phyloP scores from a whole-genome alignment of 1,140 invertebrate genomes.

The Trichomalopsis sarcophagae region DNA sequence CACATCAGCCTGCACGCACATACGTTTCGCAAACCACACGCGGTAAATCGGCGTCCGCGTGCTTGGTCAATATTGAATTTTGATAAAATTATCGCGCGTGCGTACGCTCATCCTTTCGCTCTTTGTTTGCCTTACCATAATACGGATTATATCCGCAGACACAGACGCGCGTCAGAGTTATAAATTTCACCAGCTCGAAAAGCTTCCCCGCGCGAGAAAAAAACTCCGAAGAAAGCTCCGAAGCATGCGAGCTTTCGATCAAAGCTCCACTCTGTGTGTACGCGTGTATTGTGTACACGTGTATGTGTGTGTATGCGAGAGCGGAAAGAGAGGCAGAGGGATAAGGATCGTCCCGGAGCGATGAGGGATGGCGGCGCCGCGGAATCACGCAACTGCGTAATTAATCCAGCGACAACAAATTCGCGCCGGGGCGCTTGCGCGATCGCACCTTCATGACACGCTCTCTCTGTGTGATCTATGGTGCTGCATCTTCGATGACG shows the following conservation, averaged over 20 bases:
- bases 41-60: background rate
- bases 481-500: background rate
- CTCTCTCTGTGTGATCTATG: background rate
- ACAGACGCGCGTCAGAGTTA: background rate
- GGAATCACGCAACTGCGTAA: conserved; percentile 60
- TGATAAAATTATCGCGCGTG: background rate
- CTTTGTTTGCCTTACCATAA: background rate
- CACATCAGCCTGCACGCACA: too few relatives aligned
- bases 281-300: too few relatives aligned
- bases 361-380: conserved; percentile 25
- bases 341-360: conserved; percentile 57
- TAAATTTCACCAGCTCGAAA: background rate
- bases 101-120: background rate
- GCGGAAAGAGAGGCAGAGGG: background rate
- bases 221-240: background rate
- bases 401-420: conserved; percentile 54
- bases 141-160: background rate
- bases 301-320: background rate
- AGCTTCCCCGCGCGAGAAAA: background rate
- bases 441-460: background rate
- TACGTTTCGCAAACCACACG: background rate
- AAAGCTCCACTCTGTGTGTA: conserved; percentile 31
- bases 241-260: conserved; percentile 60
- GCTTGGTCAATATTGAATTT: background rate
- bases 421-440: conserved; percentile 3